phyloP scores from a whole-genome alignment of 2,113 vertebrate species.

The Psittacus erithacus region DNA sequence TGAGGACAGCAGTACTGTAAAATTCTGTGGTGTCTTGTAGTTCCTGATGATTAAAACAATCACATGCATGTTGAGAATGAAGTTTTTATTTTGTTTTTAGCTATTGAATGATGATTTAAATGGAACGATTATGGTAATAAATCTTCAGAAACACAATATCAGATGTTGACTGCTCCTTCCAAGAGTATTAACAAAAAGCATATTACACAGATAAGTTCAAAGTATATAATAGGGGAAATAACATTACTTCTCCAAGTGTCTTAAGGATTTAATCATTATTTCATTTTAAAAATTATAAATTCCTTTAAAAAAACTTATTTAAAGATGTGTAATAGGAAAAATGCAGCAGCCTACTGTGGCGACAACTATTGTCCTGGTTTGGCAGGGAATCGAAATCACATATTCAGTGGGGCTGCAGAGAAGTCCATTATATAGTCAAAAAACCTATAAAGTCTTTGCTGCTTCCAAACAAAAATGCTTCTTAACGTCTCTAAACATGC shows the following conservation, averaged over 20 bases:
- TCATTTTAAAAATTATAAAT: background rate
- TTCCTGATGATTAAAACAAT: background rate
- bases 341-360: background rate
- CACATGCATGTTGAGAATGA: background rate
- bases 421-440: background rate
- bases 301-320: background rate
- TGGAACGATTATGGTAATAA: background rate
- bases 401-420: background rate
- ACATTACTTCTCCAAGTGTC: background rate
- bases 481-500: background rate
- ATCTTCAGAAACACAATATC: background rate
- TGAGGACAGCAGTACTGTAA: too few relatives aligned
- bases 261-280: background rate
- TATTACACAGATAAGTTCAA: background rate
- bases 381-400: background rate
- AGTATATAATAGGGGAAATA: background rate
- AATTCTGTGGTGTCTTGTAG: background rate
- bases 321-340: background rate
- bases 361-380: background rate
- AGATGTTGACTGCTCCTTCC: background rate
- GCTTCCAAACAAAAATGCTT: background rate
- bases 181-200: background rate
- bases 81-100: constrained; percentile 1
- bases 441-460: background rate
- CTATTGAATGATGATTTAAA: constrained; percentile 14